Base-by-base conservation (phyloP, 2,888 invertebrate species). In the Mythimna ferrago region DNA sequence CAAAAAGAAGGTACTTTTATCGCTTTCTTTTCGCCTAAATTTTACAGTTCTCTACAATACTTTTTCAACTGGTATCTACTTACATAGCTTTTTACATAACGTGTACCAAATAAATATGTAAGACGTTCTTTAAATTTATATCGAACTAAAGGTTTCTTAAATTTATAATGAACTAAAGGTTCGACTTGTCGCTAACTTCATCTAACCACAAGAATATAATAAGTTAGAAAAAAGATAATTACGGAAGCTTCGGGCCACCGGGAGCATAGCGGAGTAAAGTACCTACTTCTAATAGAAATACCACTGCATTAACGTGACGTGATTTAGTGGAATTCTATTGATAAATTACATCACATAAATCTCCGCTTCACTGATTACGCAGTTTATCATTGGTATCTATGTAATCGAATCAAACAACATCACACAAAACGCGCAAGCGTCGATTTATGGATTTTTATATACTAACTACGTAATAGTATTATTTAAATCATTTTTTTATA, bases 351-450 rank as follows among this genome's bases (percentile, higher is more conserved):
- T 16, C 19, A 41, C 26, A 48, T 48, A 16, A 16, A 56, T 66
- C 32, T 51, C 48, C 6, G 6, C 32, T 41, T 19, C 19, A 32
- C 32, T 35, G 14, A 44, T 44, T 11, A 68, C 26, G 48, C 77
- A 76, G 44, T 21, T 32, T 32, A 56, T 53, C 11, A 35, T 66
- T 54, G 21, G 35, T 44, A 65, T 11, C 41, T 62, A 44, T 38
- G 16, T 56, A 53, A 73, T 44, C 44, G 48, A 53, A 73, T 44
- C 44, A 77, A 38, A 53, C 38, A 44, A 69, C 60, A 60, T 21
- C 16, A 16, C 41, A 71, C 26, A 51, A 73, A 77, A 58, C 51
- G 70, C 41, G 73, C 58, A 60, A 60, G 70, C n/a, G 51, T 70
- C 1, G 11, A 60, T 16, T 32, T 26, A 54, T 53, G 7, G 21